These are phyloP conservation scores for Dromiciops gliroides DNA, from an alignment of 2,113 vertebrate genomes.

Conservation along the genomic window DNA sequence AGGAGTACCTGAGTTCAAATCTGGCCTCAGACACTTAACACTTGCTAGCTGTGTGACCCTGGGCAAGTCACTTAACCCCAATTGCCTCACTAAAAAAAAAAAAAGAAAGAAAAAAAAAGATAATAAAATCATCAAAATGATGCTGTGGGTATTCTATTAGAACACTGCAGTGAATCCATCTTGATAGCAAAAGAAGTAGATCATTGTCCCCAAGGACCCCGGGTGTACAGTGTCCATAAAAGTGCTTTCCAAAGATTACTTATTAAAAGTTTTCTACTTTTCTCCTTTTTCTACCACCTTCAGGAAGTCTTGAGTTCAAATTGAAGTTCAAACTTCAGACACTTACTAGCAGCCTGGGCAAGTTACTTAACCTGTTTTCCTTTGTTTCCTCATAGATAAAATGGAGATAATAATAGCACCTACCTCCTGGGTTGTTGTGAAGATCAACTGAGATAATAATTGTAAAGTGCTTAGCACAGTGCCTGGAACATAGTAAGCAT, in stretches of 20 bases:
- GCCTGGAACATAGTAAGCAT: not conserved
- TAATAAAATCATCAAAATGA: not conserved
- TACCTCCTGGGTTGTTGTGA: not conserved
- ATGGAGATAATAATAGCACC: not conserved
- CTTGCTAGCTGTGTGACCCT: no score
- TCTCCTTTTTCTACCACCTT: not conserved
- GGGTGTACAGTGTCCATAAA: not conserved
- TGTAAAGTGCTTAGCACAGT: not conserved
- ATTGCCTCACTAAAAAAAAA: no score
- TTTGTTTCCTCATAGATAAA: not conserved
- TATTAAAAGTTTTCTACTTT: not conserved
- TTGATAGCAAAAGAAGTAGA: not conserved
- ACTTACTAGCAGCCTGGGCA: not conserved
- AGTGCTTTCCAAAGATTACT: not conserved
- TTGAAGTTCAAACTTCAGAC: not conserved
- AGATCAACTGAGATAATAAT: not conserved
- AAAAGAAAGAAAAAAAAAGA: no score
- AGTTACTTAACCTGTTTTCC: not conserved
- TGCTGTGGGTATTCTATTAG: not conserved
- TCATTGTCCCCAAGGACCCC: not conserved
- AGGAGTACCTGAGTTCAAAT: no score
- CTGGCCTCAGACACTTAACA: no score
- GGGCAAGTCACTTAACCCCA: no score
- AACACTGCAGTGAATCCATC: not conserved
- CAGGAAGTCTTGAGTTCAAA: not conserved